Percentiles rank a stretch among this genome's conserved stretches.
Conservation (phyloP, 2,113 vertebrate species). For the Cephalopholis sonnerati region DNA sequence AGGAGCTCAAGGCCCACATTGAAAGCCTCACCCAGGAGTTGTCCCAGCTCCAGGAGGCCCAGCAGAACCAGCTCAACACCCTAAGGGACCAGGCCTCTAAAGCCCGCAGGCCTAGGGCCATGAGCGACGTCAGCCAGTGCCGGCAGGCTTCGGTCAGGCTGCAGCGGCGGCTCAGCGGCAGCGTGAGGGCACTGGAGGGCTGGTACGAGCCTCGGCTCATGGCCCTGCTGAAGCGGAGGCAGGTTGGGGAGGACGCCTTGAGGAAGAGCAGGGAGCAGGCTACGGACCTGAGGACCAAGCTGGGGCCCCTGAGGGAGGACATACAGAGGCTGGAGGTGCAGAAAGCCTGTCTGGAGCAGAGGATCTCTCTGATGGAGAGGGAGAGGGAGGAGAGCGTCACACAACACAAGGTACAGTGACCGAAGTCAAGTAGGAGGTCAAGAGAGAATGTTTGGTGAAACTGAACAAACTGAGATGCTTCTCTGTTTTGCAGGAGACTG, state of each 20-base stretch:
- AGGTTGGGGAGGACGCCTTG: slow-evolving; percentile 85
- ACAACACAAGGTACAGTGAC: slow-evolving; percentile 87
- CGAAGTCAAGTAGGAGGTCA: background rate
- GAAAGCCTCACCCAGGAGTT: slow-evolving; percentile 85
- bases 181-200: slow-evolving; percentile 86
- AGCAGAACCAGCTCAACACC: slow-evolving; percentile 83
- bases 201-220: slow-evolving; percentile 91
- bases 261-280: slow-evolving; percentile 86
- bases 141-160: slow-evolving; percentile 87
- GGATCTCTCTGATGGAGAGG: slow-evolving; percentile 85
- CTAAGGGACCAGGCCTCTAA: slow-evolving; percentile 76
- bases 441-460: background rate
- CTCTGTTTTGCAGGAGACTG: slow-evolving; percentile 83
- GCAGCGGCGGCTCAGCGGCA: slow-evolving; percentile 87
- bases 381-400: slow-evolving; percentile 85
- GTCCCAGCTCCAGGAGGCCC: slow-evolving; percentile 81
- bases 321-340: slow-evolving; percentile 83
- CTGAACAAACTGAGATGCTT: background rate
- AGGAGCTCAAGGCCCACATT: slow-evolving; percentile 85
- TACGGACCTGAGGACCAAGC: slow-evolving; percentile 82
- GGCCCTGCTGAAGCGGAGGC: slow-evolving; percentile 86
- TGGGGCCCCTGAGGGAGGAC: slow-evolving; percentile 87
- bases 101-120: slow-evolving; percentile 77
- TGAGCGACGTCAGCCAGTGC: slow-evolving; percentile 87
- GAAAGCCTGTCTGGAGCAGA: slow-evolving; percentile 87